Base-by-base conservation (phyloP, 2,888 invertebrate genomes). In the Maniola hyperantus region DNA sequence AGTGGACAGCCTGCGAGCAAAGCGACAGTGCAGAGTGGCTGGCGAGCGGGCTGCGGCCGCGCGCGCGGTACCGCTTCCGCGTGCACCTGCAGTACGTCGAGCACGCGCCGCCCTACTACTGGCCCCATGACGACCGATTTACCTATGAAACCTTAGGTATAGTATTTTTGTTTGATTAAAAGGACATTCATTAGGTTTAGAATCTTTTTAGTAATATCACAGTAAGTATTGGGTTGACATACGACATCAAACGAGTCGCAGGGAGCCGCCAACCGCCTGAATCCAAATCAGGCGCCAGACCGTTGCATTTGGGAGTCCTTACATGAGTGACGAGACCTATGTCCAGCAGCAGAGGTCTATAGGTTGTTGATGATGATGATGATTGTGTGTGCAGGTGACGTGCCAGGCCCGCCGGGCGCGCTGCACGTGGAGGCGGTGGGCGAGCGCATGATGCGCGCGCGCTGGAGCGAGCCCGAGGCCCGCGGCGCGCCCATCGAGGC, bases 381-480 rank as follows among this genome's bases (percentile, higher is more conserved):
- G 26, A 4, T 26, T 18, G 39, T 42, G 33, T n/a, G 1, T 18
- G 0, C 74, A 95, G 96, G 96, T 7, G 97, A 97, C 79, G 93
- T 95, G 13, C 98, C 98, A 0, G 95, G 96, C 51, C 90, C 95
- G 0, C 98, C 98, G 0, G 97, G 97, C 0, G 92, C 93, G 6
- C 96, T 98, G 0, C 91, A 93, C 11, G 94, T 97, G n/a, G 95
- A 95, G 67, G 95, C 95, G 65, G 93, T 97, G 11, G 94, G 95
- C 26, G 95, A 95, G 26, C 95, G 95, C 26, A 93, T 96, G 26
- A 95, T 96, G 77, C 96, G 97, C 78, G 94, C 97, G 0, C 95
- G 94, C 78, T 98, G 98, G 98, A 93, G 95, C 53, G 94, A 96
- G 10, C 95, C 97, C 0, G 93, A 93, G 71, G 94, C 95, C 13